These are phyloP conservation scores for Eupithecia inturbata DNA, from an alignment of 2,888 invertebrate species.

Conservation along the genomic window DNA sequence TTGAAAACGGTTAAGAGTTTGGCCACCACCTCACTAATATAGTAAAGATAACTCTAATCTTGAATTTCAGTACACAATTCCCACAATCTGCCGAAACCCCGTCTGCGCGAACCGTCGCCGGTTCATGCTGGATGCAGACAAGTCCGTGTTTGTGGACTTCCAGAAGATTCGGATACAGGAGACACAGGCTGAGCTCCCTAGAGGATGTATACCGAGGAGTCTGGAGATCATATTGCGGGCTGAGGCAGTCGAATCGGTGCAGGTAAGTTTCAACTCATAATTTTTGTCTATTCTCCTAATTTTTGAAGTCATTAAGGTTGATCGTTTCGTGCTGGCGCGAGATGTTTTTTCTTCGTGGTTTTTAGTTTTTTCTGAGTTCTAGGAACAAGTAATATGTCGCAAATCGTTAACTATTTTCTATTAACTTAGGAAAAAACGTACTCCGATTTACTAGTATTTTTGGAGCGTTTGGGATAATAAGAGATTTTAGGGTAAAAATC, in stretches of 20 bases:
- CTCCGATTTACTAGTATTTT: too few species aligned
- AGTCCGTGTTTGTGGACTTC: slow-evolving; percentile 98
- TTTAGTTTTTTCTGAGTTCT: too few species aligned
- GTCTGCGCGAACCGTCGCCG: slow-evolving; percentile 96
- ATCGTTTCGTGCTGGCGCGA: too few species aligned
- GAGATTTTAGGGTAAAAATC: too few species aligned
- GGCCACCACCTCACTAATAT: not conserved
- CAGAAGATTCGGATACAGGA: slow-evolving; percentile 99
- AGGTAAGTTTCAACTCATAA: slow-evolving; percentile 79
- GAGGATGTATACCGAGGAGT: slow-evolving; percentile 98
- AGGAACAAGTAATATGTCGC: too few species aligned
- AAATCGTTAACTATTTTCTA: too few species aligned
- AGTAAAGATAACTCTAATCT: not conserved
- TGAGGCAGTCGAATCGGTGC: slow-evolving; percentile 98
- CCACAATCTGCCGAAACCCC: slow-evolving; percentile 97
- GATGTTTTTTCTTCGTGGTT: too few species aligned
- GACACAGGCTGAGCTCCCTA: slow-evolving; percentile 97
- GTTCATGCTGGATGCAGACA: slow-evolving; percentile 96
- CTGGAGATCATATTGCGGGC: slow-evolving; percentile 97
- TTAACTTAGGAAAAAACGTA: too few species aligned
- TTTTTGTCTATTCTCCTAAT: not conserved
- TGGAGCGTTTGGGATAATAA: too few species aligned
- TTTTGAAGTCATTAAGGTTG: too few species aligned
- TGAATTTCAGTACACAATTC: slow-evolving; percentile 91
- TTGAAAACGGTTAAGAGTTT: not conserved